Conservation (phyloP, 2,113 vertebrate species). For the Stegostoma tigrinum region DNA sequence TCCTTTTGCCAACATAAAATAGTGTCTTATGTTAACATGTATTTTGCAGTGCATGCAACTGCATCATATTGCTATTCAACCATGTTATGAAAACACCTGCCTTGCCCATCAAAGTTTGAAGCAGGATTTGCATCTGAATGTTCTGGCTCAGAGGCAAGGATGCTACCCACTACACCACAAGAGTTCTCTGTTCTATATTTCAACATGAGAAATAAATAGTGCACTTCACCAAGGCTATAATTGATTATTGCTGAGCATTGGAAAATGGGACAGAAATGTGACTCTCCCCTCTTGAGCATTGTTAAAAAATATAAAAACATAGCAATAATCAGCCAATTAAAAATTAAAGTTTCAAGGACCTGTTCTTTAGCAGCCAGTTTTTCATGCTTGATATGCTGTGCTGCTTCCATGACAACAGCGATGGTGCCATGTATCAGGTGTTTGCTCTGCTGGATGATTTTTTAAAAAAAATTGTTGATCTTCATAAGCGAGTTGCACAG, state of each 20-base stretch:
- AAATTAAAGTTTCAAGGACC: background rate
- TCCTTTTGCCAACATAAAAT: too few relatives aligned
- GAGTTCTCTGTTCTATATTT: background rate
- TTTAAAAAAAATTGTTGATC: background rate
- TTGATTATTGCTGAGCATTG: background rate
- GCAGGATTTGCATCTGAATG: too few relatives aligned
- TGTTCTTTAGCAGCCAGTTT: background rate
- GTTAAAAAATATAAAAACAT: background rate
- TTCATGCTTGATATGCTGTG: background rate
- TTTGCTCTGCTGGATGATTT: background rate
- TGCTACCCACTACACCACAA: too few relatives aligned
- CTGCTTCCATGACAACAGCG: background rate
- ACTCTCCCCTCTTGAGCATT: background rate
- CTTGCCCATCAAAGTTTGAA: too few relatives aligned
- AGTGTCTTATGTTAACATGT: too few relatives aligned
- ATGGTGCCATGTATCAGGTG: background rate
- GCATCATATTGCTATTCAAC: too few relatives aligned
- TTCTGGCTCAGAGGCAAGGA: too few relatives aligned
- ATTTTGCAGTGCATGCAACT: too few relatives aligned
- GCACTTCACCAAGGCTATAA: background rate
- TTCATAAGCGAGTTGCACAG: too few relatives aligned
- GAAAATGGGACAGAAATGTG: background rate
- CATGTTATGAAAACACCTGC: too few relatives aligned
- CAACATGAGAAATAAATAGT: background rate
- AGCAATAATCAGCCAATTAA: background rate